Evolutionary conservation across 2,888 invertebrate genomes (phyloP).

Genomic region (Drosophila incognita): DNA sequence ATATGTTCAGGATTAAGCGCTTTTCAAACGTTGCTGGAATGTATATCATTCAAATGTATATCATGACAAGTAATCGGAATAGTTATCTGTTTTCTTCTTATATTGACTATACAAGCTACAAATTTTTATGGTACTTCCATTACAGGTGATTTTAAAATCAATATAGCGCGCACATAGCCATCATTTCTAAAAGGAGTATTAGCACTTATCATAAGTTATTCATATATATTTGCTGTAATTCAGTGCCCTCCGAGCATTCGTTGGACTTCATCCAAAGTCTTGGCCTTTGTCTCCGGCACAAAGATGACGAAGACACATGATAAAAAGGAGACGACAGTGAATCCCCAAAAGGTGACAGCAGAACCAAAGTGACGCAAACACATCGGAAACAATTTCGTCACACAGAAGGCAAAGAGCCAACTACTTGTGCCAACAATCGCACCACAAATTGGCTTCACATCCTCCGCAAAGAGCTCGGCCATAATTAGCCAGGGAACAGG

Average conservation of each 20-base stretch:
- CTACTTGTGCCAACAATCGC: constrained; percentile 91
- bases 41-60: too few species aligned
- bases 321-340: constrained; percentile 87
- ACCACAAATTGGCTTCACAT: constrained; percentile 90
- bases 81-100: not conserved
- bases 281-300: constrained; percentile 86
- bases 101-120: not conserved
- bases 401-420: constrained; percentile 91
- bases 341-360: constrained; percentile 89
- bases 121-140: not conserved
- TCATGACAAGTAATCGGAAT: not conserved
- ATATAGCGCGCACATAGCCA: not conserved
- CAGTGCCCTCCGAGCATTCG: constrained; percentile 5
- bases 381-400: constrained; percentile 89
- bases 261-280: constrained; percentile 76
- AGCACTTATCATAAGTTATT: not conserved
- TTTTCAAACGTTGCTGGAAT: not conserved
- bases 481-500: constrained; percentile 91
- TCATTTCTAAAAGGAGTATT: not conserved
- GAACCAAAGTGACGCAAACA: constrained; percentile 86
- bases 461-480: constrained; percentile 91
- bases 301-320: constrained; percentile 88
- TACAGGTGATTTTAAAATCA: not conserved
- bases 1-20: not conserved
- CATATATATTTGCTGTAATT: not conserved